Percentiles rank a stretch among this genome's conserved stretches.
Evolutionary conservation across 2,888 invertebrate genomes (phyloP).

Genomic region (Andrena dorsata): DNA sequence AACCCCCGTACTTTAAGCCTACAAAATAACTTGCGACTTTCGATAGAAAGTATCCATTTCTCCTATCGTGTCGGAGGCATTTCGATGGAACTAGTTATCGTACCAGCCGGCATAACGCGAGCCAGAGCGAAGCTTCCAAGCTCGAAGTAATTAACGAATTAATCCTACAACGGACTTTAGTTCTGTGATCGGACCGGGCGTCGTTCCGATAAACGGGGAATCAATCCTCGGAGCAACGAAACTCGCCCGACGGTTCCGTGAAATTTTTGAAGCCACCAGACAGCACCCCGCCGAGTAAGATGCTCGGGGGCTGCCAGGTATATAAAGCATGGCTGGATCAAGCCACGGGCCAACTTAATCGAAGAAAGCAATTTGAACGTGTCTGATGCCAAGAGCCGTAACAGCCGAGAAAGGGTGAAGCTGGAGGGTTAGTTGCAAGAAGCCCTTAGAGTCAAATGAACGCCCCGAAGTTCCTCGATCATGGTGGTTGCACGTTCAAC

Average conservation of each 20-base stretch:
- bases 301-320: background rate
- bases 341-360: conserved; percentile 7
- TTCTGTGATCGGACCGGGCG: background rate
- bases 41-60: background rate
- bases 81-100: conserved; percentile 1
- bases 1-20: too few species aligned
- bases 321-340: background rate
- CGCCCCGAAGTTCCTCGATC: conserved; percentile 38
- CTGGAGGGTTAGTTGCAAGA: conserved; percentile 25
- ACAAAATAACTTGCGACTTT: too few species aligned
- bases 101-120: background rate
- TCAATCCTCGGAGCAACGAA: background rate
- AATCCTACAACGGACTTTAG: conserved; percentile 4
- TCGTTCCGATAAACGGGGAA: background rate
- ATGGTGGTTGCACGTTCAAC: conserved; percentile 78
- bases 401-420: conserved; percentile 21
- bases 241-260: background rate
- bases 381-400: conserved; percentile 9
- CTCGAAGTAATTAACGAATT: conserved; percentile 11
- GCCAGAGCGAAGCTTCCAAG: background rate
- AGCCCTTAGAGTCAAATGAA: conserved; percentile 36
- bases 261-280: background rate
- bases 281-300: background rate
- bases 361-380: conserved; percentile 15
- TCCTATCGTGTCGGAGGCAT: background rate